phyloP scores from a whole-genome alignment of 2,113 vertebrate genomes.

The Petrocephalus zakoni region DNA sequence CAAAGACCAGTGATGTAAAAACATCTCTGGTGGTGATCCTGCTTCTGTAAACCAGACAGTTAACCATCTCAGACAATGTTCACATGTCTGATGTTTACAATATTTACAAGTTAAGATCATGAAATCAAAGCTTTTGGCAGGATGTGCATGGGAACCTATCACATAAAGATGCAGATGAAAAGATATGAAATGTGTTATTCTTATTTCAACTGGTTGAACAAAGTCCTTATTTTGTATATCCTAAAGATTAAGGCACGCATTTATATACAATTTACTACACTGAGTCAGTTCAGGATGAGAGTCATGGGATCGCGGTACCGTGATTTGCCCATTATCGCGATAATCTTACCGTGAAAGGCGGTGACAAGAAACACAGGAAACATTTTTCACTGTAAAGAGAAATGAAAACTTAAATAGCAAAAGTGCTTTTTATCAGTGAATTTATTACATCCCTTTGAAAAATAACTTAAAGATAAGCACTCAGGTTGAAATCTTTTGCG shows the following conservation, averaged over 20 bases:
- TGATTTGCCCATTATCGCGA: not conserved
- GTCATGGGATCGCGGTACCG: not conserved
- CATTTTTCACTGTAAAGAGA: constrained; percentile 4
- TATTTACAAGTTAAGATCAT: not conserved
- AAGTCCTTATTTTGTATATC: not conserved
- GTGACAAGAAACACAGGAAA: not conserved
- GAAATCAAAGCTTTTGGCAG: not conserved
- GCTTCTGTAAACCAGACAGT: not conserved
- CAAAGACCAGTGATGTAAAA: not conserved
- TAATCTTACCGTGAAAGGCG: not conserved
- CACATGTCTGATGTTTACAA: too few species aligned
- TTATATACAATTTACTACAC: not conserved
- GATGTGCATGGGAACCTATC: too few species aligned
- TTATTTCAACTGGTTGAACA: not conserved
- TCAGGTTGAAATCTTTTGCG: not conserved
- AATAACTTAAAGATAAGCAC: not conserved
- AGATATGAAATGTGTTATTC: not conserved
- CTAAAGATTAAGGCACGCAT: not conserved
- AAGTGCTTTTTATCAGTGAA: not conserved
- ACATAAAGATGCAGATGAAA: too few species aligned
- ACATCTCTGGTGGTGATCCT: not conserved
- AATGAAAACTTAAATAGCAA: not conserved
- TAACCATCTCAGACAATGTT: not conserved
- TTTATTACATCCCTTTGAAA: not conserved
- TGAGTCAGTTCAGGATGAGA: not conserved